phyloP scores from a whole-genome alignment of 2,113 vertebrate genomes.

The Seriola rivoliana region DNA sequence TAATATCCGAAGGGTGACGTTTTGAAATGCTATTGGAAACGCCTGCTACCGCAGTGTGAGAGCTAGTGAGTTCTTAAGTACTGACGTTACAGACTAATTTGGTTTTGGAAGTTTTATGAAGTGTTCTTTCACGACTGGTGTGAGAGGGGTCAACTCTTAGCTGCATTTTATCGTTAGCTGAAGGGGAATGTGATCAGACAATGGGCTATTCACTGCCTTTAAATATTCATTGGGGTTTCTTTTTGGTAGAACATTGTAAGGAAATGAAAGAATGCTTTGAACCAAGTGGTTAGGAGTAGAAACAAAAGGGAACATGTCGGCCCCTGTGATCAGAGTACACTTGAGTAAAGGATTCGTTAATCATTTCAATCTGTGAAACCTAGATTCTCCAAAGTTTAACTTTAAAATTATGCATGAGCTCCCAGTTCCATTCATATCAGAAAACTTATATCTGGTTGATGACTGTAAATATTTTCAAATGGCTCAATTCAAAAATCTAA shows the following conservation, averaged over 20 bases:
- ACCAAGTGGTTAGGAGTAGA: slow-evolving; percentile 5
- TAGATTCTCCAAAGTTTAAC: slow-evolving; percentile 2
- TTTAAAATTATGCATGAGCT: neutral
- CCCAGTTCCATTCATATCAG: neutral
- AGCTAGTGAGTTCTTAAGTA: neutral
- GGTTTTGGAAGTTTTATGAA: neutral
- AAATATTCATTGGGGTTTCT: slow-evolving; percentile 32
- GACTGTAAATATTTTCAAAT: no score
- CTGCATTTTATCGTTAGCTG: slow-evolving; percentile 31
- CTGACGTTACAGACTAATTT: neutral
- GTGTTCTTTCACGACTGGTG: slow-evolving; percentile 4
- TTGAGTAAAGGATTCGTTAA: slow-evolving; percentile 7
- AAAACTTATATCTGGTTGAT: neutral
- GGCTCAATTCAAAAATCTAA: no score
- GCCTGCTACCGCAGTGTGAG: neutral
- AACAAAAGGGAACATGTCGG: slow-evolving; percentile 19
- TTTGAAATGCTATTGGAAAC: neutral
- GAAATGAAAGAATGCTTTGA: slow-evolving; percentile 49
- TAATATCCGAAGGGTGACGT: neutral
- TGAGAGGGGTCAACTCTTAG: slow-evolving; percentile 19
- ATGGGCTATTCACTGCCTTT: slow-evolving; percentile 15
- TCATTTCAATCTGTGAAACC: slow-evolving; percentile 11
- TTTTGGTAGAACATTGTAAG: slow-evolving; percentile 12
- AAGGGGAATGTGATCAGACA: slow-evolving; percentile 39
- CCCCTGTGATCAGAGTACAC: neutral